These are phyloP conservation scores for Geotrupes spiniger DNA, from an alignment of 2,888 invertebrate genomes.

Conservation along the genomic window DNA sequence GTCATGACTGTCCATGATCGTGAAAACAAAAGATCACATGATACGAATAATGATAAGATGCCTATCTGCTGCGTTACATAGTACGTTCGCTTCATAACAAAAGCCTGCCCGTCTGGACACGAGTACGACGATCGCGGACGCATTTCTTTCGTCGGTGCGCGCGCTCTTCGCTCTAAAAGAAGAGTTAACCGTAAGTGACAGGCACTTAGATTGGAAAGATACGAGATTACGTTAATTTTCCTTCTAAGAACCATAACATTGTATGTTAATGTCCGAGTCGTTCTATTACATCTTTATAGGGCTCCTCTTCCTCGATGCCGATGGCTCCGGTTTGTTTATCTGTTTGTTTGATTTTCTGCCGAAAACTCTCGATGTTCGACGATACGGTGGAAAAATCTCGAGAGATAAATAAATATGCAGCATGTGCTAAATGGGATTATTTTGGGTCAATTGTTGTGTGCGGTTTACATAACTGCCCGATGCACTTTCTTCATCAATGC, in stretches of 20 bases:
- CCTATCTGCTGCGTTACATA: slow-evolving; percentile 23
- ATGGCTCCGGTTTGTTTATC: slow-evolving; percentile 2
- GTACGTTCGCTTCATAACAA: slow-evolving; percentile 22
- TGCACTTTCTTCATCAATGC: no score
- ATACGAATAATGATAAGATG: slow-evolving; percentile 35
- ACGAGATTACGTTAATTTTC: slow-evolving; percentile 15
- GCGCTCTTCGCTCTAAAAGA: slow-evolving; percentile 10
- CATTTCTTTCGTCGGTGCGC: slow-evolving; percentile 1
- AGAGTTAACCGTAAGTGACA: slow-evolving; percentile 20
- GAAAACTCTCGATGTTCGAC: no score
- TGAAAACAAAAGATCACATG: slow-evolving; percentile 37
- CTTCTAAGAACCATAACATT: slow-evolving; percentile 20
- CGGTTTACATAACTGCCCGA: no score
- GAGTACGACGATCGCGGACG: slow-evolving; percentile 18
- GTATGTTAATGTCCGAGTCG: slow-evolving; percentile 18
- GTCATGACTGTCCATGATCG: slow-evolving; percentile 31
- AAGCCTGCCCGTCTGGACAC: slow-evolving; percentile 18
- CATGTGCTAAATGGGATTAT: no score
- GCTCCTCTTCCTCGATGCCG: not conserved
- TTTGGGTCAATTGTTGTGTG: no score
- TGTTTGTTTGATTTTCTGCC: no score
- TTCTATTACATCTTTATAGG: slow-evolving; percentile 3
- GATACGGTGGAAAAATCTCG: no score
- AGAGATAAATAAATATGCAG: no score
- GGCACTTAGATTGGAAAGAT: slow-evolving; percentile 13